These are phyloP conservation scores for Ostrea edulis DNA, from an alignment of 1,140 invertebrate genomes.

Conservation along the genomic window DNA sequence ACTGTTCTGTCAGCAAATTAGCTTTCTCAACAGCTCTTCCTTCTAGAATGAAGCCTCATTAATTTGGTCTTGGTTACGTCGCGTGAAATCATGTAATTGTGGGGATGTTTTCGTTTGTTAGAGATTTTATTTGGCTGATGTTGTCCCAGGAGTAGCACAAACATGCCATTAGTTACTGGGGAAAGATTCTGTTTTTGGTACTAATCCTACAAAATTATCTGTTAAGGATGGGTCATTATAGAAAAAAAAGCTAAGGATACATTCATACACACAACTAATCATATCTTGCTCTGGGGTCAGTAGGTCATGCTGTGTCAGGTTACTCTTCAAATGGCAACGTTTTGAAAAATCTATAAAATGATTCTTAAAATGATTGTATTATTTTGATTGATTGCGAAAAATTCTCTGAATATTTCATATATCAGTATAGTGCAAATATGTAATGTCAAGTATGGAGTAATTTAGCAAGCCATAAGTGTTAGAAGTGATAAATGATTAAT, in stretches of 20 bases:
- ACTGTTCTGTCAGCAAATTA: constrained; percentile 25
- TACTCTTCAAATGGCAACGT: background rate
- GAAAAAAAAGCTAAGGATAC: background rate
- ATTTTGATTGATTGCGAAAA: background rate
- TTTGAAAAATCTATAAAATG: too few relatives aligned
- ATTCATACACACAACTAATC: background rate
- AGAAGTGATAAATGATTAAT: background rate
- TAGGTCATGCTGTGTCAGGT: background rate
- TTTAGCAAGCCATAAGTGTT: constrained; percentile 3
- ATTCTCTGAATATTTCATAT: constrained; percentile 11
- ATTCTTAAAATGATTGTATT: background rate
- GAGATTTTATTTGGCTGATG: constrained; percentile 2
- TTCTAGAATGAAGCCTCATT: constrained; percentile 22
- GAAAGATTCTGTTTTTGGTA: constrained; percentile 23
- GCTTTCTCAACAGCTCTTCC: constrained; percentile 24
- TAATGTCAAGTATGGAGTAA: background rate
- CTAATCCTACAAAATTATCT: background rate
- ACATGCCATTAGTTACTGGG: background rate
- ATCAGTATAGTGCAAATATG: background rate
- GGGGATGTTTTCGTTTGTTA: background rate
- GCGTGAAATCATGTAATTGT: constrained; percentile 37
- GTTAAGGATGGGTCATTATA: background rate
- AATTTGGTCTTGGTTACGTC: constrained; percentile 20
- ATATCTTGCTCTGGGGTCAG: background rate
- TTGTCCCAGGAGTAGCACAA: background rate